Evolutionary conservation across 2,113 vertebrate species (phyloP).

Genomic region (Archilochus colubris): DNA sequence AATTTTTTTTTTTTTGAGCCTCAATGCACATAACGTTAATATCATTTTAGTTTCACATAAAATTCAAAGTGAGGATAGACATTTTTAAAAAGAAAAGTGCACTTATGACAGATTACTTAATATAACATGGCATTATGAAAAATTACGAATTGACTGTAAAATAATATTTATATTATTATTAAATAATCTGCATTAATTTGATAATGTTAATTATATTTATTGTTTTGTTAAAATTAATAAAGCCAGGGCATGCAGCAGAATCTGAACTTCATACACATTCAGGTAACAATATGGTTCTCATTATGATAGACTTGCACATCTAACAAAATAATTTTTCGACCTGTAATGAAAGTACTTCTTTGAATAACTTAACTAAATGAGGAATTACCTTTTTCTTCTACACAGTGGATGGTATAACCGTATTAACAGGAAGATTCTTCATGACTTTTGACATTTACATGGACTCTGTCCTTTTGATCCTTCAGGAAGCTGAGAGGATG

Average conservation of each 20-base stretch:
- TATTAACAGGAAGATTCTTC: background rate
- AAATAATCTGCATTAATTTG: background rate
- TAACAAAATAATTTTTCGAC: background rate
- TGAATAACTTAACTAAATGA: background rate
- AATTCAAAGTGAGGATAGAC: background rate
- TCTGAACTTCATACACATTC: background rate
- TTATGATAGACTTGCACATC: background rate
- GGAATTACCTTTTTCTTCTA: background rate
- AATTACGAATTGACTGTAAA: background rate
- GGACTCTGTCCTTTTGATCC: background rate
- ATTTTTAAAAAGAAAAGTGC: background rate
- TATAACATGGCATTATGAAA: background rate
- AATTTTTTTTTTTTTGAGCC: background rate
- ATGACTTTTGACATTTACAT: background rate
- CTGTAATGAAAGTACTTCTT: background rate
- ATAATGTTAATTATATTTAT: background rate
- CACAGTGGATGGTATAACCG: accelerated
- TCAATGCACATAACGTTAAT: background rate
- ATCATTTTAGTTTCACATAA: background rate
- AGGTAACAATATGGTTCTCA: background rate
- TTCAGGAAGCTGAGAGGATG: background rate
- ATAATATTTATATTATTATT: background rate
- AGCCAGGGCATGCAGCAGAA: background rate
- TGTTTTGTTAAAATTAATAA: background rate
- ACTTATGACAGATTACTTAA: background rate